These are phyloP conservation scores for Aricia artaxerxes DNA, from an alignment of 2,888 invertebrate genomes.

Conservation along the genomic window DNA sequence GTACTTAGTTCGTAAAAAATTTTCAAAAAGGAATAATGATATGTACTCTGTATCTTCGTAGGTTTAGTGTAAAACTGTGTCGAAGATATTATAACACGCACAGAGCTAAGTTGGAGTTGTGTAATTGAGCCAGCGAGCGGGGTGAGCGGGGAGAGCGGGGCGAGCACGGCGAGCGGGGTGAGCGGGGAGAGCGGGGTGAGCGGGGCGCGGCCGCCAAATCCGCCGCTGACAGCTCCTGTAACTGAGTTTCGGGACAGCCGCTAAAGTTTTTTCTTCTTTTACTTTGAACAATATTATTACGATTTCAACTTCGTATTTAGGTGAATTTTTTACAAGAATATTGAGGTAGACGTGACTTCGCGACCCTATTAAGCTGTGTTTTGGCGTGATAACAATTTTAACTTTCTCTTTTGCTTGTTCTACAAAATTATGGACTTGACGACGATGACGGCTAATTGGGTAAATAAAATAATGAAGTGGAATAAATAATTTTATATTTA, in stretches of 20 bases:
- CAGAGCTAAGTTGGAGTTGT: conserved; percentile 36
- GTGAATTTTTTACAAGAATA: conserved; percentile 46
- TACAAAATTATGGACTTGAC: not conserved
- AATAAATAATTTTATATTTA: not conserved
- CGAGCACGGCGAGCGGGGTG: too few species aligned
- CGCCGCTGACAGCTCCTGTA: conserved; percentile 58
- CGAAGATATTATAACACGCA: conserved; percentile 11
- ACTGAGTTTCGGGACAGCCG: conserved; percentile 64
- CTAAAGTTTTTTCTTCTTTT: conserved; percentile 51
- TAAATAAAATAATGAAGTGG: not conserved
- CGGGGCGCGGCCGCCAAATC: conserved; percentile 48
- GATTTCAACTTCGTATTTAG: conserved; percentile 52
- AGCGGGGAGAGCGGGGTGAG: too few species aligned
- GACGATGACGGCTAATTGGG: not conserved
- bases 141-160: too few species aligned
- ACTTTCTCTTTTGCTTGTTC: not conserved
- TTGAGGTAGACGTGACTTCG: conserved; percentile 37
- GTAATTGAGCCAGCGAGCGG: conserved; percentile 59
- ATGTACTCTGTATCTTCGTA: not conserved
- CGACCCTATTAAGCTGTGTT: conserved; percentile 19
- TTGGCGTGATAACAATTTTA: conserved; percentile 44
- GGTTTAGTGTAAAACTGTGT: not conserved
- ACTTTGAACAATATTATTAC: conserved; percentile 58
- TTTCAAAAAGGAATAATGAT: not conserved
- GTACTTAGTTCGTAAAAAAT: too few species aligned